Percentiles rank a stretch among this genome's conserved stretches.
phyloP scores from a whole-genome alignment of 2,888 invertebrate species.

The Amphiduros pacificus region DNA sequence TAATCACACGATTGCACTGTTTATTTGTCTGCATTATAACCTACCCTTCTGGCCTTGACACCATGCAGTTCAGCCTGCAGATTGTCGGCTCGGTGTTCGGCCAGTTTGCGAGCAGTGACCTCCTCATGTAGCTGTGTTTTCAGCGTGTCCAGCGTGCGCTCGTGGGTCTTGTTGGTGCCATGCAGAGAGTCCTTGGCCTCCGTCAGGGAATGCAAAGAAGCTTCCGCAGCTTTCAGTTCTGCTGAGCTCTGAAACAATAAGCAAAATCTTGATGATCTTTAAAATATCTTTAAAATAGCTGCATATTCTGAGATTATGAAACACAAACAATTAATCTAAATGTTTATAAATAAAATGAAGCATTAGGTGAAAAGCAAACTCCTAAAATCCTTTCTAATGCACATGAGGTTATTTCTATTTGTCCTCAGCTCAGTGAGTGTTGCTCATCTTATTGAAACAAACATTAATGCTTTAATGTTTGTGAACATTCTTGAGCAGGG shows the following conservation, averaged over 20 bases:
- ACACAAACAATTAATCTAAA: neutral
- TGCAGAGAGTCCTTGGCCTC: slow-evolving; percentile 36
- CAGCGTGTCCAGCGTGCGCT: slow-evolving; percentile 37
- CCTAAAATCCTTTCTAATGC: too few species aligned
- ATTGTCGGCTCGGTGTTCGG: slow-evolving; percentile 42
- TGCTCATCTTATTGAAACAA: too few species aligned
- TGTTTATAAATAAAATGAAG: too few species aligned
- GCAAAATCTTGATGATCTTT: neutral
- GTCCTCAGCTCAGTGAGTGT: too few species aligned
- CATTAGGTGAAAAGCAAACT: too few species aligned
- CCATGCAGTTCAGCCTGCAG: slow-evolving; percentile 40
- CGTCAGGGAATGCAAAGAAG: slow-evolving; percentile 33
- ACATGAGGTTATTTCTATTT: too few species aligned
- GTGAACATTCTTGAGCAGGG: too few species aligned
- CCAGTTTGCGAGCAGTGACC: slow-evolving; percentile 37
- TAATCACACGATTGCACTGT: neutral
- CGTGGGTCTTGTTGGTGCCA: slow-evolving; percentile 31
- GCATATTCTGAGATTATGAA: neutral
- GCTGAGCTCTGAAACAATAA: slow-evolving; percentile 33
- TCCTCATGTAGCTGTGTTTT: slow-evolving; percentile 40
- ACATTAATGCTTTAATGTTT: too few species aligned
- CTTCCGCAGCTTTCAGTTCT: slow-evolving; percentile 38
- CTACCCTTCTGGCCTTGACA: slow-evolving; percentile 40
- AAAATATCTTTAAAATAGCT: neutral
- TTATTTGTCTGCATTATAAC: neutral